These are phyloP conservation scores for Dromaius novaehollandiae DNA, from an alignment of 2,113 vertebrate species.

Conservation along the genomic window DNA sequence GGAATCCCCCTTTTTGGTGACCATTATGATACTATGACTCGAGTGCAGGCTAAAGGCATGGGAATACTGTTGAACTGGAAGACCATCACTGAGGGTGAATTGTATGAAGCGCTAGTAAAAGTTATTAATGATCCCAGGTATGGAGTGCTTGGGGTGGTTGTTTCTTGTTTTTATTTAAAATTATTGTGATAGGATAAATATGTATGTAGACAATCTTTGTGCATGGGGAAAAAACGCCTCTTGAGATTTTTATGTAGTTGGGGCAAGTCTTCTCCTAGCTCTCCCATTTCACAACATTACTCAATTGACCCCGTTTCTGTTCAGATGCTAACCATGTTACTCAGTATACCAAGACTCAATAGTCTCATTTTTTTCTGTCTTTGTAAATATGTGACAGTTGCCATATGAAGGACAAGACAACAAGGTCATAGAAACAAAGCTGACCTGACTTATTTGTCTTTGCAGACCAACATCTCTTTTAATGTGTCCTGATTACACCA, in stretches of 20 bases:
- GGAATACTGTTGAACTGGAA: constrained; percentile 96
- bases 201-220: background rate
- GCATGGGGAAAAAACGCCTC: rapidly evolving
- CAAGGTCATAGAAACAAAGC: background rate
- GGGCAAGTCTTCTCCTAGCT: background rate
- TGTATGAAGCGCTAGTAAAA: constrained; percentile 85
- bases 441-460: background rate
- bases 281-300: background rate
- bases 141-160: background rate
- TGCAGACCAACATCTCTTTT: background rate
- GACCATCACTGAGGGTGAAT: constrained; percentile 85
- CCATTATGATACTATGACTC: constrained; percentile 98
- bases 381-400: background rate
- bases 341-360: background rate
- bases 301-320: background rate
- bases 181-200: background rate
- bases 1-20: constrained; percentile 97
- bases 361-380: background rate
- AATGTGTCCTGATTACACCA: background rate
- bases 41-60: constrained; percentile 98
- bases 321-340: background rate
- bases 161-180: background rate
- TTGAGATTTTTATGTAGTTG: background rate
- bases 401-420: background rate
- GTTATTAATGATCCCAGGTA: constrained; percentile 92